These are phyloP conservation scores for Ibycter americanus DNA, from an alignment of 2,797 vertebrate genomes.

Conservation along the genomic window DNA sequence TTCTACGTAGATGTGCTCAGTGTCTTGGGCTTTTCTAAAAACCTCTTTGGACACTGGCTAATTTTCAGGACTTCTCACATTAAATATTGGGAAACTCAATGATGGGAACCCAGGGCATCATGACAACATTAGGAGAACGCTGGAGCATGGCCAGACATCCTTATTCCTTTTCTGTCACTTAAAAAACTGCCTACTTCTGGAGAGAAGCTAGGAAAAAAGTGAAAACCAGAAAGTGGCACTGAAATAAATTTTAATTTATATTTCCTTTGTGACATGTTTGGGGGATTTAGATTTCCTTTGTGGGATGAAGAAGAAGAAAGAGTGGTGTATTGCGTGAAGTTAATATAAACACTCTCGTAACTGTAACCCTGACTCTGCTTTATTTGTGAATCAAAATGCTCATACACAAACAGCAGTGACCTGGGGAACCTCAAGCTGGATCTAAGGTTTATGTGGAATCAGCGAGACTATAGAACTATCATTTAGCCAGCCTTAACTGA, in stretches of 20 bases:
- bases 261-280: neutral
- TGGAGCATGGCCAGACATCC: neutral
- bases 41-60: neutral
- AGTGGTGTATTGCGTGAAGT: neutral
- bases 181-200: neutral
- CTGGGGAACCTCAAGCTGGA: neutral
- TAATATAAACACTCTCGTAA: neutral
- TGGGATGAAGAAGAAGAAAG: neutral
- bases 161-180: neutral
- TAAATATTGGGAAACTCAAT: neutral
- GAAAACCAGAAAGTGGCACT: neutral
- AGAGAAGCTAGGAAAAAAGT: neutral
- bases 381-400: neutral
- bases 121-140: neutral
- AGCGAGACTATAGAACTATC: neutral
- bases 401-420: neutral
- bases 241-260: neutral
- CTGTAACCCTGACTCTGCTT: neutral
- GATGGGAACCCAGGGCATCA: neutral
- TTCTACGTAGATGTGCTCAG: neutral
- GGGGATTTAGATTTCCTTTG: neutral
- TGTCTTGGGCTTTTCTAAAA: neutral
- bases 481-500: neutral
- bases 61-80: neutral
- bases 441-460: neutral